Base-by-base conservation (phyloP, 1,140 invertebrate species). In the Cydia amplana region DNA sequence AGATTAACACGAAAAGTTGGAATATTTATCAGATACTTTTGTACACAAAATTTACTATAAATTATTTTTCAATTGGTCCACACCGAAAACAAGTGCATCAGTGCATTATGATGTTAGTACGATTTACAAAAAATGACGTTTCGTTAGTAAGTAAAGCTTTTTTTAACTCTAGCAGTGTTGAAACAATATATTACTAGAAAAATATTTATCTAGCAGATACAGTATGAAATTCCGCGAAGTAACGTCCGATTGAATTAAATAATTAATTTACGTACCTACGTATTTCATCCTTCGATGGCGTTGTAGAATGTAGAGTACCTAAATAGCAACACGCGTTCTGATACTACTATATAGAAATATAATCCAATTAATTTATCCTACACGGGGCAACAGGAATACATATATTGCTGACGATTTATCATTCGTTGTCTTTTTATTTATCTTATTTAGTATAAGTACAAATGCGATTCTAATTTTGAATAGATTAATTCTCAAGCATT, bases 41-140 rank as follows among this genome's bases (percentile, higher is more conserved):
- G 55, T 23, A 23, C n/a, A 23, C 16, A 60, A 60, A 74, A n/a
- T 60, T 32, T 63, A 36, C 18, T 36, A 25, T 32, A 60, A 55
- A n/a, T 60, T 63, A 25, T 49, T 18, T 73, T n/a, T 25, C 28
- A 74, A 20, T 74, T 74, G 74, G 74, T 74, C 74, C 74, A 65
- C 74, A 36, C 74, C 55, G 60, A 65, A 40, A 74, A 74, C 60
- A 14, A 14, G 40, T 74, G 60, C 64, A 20, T 20, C 55, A 67
- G 63, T 67, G 25, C 64, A 64, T 64, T 36, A 67, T 36, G 25
- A 28, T 64, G 49, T 51, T 51, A n/a, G 49, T n/a, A 51, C 5
- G 16, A 51, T 18, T 18, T 18, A 2, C 49, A 18, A 51, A 51
- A 51, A 51, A n/a, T 1, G 0, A 49, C 12, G n/a, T 51, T 46